Evolutionary conservation across 2,888 invertebrate genomes (phyloP).

Genomic region (Clitarchus hookeri): DNA sequence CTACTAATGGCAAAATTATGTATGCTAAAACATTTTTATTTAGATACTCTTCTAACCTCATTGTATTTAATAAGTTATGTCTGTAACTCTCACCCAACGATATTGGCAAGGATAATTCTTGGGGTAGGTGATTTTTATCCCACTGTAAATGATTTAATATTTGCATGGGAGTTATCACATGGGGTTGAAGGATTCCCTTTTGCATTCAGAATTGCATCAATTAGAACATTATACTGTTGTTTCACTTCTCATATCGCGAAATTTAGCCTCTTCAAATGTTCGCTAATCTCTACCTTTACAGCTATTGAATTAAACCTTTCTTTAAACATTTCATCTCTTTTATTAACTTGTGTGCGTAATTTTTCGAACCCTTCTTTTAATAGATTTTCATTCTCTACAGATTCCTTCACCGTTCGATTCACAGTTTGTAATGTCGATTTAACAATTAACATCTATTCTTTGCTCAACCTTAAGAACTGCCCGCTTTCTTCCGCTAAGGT

Average conservation of each 20-base stretch:
- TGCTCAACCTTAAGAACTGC: too few species aligned
- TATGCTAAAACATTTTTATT: background rate
- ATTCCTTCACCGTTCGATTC: too few species aligned
- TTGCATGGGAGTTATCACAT: too few species aligned
- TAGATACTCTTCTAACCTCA: background rate
- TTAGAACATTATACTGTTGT: background rate
- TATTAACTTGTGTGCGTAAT: too few species aligned
- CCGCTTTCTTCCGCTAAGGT: too few species aligned
- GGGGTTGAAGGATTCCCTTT: constrained; percentile 17
- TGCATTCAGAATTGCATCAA: background rate
- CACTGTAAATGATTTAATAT: background rate
- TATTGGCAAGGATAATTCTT: background rate
- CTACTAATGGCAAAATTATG: background rate
- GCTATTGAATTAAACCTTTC: background rate
- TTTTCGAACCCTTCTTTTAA: too few species aligned
- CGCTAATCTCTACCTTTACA: background rate
- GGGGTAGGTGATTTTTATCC: background rate
- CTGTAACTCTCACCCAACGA: background rate
- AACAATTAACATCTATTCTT: too few species aligned
- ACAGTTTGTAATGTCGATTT: too few species aligned
- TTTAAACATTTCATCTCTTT: too few species aligned
- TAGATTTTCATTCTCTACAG: too few species aligned
- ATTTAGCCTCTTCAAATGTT: background rate
- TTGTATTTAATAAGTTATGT: background rate
- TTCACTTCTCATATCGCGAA: background rate